Conservation (phyloP, 1,140 invertebrate species). For the Liolophura sinensis region DNA sequence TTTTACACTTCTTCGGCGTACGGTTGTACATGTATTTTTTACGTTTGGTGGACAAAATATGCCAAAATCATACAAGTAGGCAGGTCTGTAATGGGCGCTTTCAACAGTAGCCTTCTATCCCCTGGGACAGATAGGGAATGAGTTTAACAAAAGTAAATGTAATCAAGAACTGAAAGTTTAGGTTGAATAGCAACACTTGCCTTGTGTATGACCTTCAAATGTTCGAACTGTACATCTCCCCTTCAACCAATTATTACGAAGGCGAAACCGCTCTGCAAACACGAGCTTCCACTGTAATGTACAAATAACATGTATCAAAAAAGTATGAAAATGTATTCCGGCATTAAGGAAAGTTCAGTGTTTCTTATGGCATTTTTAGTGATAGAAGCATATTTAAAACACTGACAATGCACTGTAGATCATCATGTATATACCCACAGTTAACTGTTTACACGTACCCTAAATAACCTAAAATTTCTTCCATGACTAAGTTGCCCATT, state of each 20-base stretch:
- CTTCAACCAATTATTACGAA: constrained; percentile 56
- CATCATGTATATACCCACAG: not conserved
- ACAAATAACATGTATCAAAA: constrained; percentile 10
- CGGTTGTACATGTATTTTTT: too few relatives aligned
- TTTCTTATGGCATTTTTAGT: too few relatives aligned
- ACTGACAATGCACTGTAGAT: not conserved
- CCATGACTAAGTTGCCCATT: too few relatives aligned
- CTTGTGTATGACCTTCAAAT: constrained; percentile 62
- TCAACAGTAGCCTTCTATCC: too few relatives aligned
- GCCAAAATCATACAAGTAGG: too few relatives aligned
- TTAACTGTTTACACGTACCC: not conserved
- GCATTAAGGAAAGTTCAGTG: too few relatives aligned
- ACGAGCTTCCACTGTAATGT: constrained; percentile 56
- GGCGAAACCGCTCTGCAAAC: constrained; percentile 54
- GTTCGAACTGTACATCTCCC: constrained; percentile 60
- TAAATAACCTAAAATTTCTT: not conserved
- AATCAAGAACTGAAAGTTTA: not conserved
- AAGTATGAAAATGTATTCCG: not conserved
- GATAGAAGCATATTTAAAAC: not conserved
- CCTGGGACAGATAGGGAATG: too few relatives aligned
- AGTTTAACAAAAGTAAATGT: too few relatives aligned
- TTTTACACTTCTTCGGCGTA: too few relatives aligned
- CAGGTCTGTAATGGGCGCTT: too few relatives aligned
- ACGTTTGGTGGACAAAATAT: too few relatives aligned
- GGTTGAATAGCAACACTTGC: constrained; percentile 23